Conservation (phyloP, 2,113 vertebrate genomes). For the Lota lota region DNA sequence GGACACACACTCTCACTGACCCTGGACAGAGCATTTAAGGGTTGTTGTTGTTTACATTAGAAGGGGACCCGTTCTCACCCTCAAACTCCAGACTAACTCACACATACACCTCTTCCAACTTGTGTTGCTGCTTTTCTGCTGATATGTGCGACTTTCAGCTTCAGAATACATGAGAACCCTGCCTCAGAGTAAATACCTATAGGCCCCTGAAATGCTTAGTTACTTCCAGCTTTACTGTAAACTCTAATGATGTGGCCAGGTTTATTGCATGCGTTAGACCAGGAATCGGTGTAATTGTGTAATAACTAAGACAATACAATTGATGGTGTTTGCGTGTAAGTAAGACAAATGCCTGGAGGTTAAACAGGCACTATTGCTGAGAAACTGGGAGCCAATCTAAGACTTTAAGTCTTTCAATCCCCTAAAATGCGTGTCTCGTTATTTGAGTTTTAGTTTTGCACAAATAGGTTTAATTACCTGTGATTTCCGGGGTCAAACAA, state of each 20-base stretch:
- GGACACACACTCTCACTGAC: neutral
- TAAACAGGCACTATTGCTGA: slow-evolving; percentile 23
- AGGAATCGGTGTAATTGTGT: slow-evolving; percentile 45
- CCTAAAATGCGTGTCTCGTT: neutral
- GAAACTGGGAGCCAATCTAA: slow-evolving; percentile 7
- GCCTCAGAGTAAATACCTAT: neutral
- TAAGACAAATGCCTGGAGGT: slow-evolving; percentile 41
- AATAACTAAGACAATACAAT: slow-evolving; percentile 14
- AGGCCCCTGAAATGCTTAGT: neutral
- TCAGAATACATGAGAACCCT: too few species aligned
- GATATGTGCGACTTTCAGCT: too few species aligned
- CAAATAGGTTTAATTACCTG: slow-evolving; percentile 43
- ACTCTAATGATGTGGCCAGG: slow-evolving; percentile 21
- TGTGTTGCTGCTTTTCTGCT: too few species aligned
- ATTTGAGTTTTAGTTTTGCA: slow-evolving; percentile 17
- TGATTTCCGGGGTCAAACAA: slow-evolving; percentile 25
- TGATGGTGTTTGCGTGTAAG: slow-evolving; percentile 18
- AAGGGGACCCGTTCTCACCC: too few species aligned
- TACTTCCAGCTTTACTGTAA: slow-evolving; percentile 13
- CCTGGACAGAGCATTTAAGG: too few species aligned
- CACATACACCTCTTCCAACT: too few species aligned
- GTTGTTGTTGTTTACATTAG: too few species aligned
- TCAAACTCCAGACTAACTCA: too few species aligned
- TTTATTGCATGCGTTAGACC: slow-evolving; percentile 37
- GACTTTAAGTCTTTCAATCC: slow-evolving; percentile 11